Conservation (phyloP, 2,888 invertebrate genomes). For the Theristus sp. region DNA sequence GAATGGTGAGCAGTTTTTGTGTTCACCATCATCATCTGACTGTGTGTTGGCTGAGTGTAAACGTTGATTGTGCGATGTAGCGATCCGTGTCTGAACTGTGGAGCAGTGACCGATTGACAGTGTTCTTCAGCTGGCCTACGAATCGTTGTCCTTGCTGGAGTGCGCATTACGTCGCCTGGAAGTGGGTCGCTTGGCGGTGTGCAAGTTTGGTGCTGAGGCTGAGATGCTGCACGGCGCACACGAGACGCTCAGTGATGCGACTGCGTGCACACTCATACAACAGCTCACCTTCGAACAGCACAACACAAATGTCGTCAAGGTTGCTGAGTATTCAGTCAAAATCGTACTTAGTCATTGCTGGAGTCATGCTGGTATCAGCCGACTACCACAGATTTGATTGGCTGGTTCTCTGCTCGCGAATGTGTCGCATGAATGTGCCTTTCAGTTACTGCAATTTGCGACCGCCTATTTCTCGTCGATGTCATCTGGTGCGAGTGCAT, state of each 20-base stretch:
- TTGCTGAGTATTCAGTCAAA: too few relatives aligned
- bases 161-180: constrained; percentile 75
- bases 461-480: constrained; percentile 1
- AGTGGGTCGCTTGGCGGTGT: constrained; percentile 72
- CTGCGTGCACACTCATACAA: constrained; percentile 12
- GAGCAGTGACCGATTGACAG: too few relatives aligned
- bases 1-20: constrained; percentile 39
- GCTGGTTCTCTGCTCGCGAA: too few relatives aligned
- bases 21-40: background rate
- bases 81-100: too few relatives aligned
- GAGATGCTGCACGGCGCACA: constrained; percentile 67
- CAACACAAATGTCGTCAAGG: constrained; percentile 62
- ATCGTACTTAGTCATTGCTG: too few relatives aligned
- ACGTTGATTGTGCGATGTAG: too few relatives aligned
- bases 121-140: constrained; percentile 59
- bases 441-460: constrained; percentile 6
- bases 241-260: background rate
- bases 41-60: background rate
- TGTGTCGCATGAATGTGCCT: too few relatives aligned
- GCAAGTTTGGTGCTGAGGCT: constrained; percentile 69
- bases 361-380: too few relatives aligned
- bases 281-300: constrained; percentile 65
- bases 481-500: background rate
- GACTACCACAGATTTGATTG: too few relatives aligned
- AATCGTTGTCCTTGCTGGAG: constrained; percentile 72